Conservation (phyloP, 2,113 vertebrate species). For the Crypturellus undulatus region DNA sequence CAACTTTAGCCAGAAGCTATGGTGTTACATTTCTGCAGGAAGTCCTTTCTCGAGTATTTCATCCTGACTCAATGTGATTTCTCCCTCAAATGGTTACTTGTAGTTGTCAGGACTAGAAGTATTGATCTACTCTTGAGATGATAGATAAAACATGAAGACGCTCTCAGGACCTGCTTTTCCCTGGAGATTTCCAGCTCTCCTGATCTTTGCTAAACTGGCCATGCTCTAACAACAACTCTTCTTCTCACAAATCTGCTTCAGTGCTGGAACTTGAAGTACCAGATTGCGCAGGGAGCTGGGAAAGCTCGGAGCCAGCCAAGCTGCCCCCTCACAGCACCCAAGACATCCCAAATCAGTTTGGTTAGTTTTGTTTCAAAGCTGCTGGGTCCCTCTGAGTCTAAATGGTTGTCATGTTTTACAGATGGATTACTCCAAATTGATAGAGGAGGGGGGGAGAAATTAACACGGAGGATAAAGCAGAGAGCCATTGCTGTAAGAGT, state of each 20-base stretch:
- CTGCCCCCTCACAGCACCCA: neutral
- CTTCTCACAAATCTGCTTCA: neutral
- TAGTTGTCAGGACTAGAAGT: neutral
- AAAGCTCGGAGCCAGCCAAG: neutral
- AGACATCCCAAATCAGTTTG: neutral
- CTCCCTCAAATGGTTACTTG: neutral
- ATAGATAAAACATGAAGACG: neutral
- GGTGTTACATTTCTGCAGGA: conserved; percentile 5
- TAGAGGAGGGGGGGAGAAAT: neutral
- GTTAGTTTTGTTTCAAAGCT: conserved; percentile 26
- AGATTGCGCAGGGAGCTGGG: neutral
- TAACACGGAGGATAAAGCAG: neutral
- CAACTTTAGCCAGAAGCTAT: conserved; percentile 2
- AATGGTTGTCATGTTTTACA: neutral
- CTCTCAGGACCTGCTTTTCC: neutral
- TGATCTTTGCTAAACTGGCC: neutral
- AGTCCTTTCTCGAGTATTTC: conserved; percentile 2
- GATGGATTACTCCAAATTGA: conserved; percentile 13
- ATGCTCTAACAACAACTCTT: neutral
- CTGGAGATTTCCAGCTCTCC: neutral
- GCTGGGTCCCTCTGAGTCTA: neutral
- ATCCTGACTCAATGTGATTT: neutral
- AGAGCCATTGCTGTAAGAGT: neutral
- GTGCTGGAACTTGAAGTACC: neutral
- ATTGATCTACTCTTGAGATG: neutral